Evolutionary conservation across 2,888 invertebrate genomes (phyloP), one percentile per base, ranked within the genome.

Genomic region (Mechanitis messenoides): DNA sequence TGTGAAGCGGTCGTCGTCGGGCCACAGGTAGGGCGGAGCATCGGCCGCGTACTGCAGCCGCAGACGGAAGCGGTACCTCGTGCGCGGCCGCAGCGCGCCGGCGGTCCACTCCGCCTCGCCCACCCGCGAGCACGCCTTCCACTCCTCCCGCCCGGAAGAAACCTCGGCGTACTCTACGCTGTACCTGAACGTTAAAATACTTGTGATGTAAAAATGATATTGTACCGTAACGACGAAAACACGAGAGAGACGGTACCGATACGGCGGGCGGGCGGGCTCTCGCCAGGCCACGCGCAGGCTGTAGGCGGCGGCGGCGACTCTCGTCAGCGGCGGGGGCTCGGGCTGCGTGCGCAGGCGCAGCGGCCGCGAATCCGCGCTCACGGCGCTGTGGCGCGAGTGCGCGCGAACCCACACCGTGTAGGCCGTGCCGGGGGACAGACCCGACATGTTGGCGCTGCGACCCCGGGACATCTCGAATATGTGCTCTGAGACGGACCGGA

Each of bases 391-490:
- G 58, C 92, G 91, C 1, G 95, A 94, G 71, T 93, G 94, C 1
- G 95, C 95, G 53, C 94, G 91, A 46, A 96, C 93, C 92, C 94
- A 95, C 50, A 96, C 92, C 4, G 87, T 85, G 78, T 95, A 97
- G 4, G 90, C 91, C 57, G 93, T 94, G 69, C 92, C 93, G 0
- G 94, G 94, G 1, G 92, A 82, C 20, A 96, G 81, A 1, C 93
- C 92, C 0, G 91, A 87, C 53, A 96, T 77, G 28, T 91, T 85
- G 55, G 85, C 79, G 72, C 84, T 72, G 63, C 87, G 76, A 28
- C 83, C 84, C 31, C 75, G 79, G 0, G 81, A 73, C 85, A 74
- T 93, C 55, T 80, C 81, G 68, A 87, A 79, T 33, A 83, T 84
- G 77, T 89, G 87, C 67, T 90, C 90, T 90, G 75, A 6, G 35